phyloP scores from a whole-genome alignment of 2,888 invertebrate genomes.

The Zygaena filipendulae region DNA sequence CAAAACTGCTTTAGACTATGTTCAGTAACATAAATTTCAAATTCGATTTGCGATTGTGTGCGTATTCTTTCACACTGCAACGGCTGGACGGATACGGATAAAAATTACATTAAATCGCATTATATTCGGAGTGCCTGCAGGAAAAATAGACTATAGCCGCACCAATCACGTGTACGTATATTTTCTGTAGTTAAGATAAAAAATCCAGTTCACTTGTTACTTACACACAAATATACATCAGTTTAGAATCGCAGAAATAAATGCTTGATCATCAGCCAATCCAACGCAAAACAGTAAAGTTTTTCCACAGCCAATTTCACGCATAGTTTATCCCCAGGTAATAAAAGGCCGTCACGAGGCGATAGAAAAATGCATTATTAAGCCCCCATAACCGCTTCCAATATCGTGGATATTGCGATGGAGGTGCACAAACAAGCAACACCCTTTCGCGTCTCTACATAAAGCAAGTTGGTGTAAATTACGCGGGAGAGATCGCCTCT shows the following conservation, averaged over 20 bases:
- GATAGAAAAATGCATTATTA: conserved; percentile 57
- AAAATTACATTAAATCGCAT: no score
- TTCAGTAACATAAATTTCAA: no score
- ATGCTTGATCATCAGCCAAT: conserved; percentile 5
- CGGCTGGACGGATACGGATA: no score
- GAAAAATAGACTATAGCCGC: neutral
- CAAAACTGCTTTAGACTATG: no score
- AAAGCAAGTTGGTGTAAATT: conserved; percentile 48
- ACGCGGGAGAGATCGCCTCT: conserved; percentile 34
- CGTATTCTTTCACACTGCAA: no score
- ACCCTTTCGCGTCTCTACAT: conserved; percentile 27
- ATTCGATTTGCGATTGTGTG: no score
- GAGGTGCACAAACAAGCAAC: conserved; percentile 34
- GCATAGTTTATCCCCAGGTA: conserved; percentile 45
- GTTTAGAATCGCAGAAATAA: no score
- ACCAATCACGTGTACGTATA: no score
- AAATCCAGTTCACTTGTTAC: no score
- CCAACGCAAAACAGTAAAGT: conserved; percentile 27
- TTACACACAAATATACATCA: neutral
- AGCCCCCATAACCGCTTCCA: conserved; percentile 47
- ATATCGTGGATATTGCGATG: conserved; percentile 28
- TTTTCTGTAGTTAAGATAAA: no score
- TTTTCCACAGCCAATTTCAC: conserved; percentile 45
- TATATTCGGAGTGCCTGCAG: neutral
- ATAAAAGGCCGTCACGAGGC: conserved; percentile 34